phyloP scores from a whole-genome alignment of 2,888 invertebrate genomes.

The Coleophora deauratella region DNA sequence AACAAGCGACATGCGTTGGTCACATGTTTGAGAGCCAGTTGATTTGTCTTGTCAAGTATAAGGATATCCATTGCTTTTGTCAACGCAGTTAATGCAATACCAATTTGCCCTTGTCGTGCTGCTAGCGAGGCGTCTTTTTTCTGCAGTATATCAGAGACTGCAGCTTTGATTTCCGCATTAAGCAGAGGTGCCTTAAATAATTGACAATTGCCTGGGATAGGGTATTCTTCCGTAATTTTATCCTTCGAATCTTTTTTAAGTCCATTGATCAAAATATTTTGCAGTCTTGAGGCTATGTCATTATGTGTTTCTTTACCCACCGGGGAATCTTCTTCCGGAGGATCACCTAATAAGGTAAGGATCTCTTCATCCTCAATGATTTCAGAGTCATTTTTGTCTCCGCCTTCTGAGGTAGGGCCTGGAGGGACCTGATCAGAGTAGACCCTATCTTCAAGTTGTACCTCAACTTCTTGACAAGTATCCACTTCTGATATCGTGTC shows the following conservation, averaged over 20 bases:
- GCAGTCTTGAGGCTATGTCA: not conserved
- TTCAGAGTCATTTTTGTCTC: too few species aligned
- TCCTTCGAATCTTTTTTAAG: not conserved
- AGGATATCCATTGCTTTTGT: constrained; percentile 1
- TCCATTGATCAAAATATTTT: not conserved
- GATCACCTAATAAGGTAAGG: not conserved
- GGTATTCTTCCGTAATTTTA: not conserved
- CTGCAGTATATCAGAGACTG: not conserved
- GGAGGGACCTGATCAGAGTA: too few species aligned
- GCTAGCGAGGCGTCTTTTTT: not conserved
- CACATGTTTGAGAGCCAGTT: not conserved
- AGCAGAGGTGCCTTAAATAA: not conserved
- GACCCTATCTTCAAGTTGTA: too few species aligned
- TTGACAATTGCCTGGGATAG: not conserved
- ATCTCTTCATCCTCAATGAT: too few species aligned
- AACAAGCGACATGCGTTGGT: not conserved
- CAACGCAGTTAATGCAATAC: not conserved
- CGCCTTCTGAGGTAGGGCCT: too few species aligned
- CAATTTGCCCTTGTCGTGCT: not conserved
- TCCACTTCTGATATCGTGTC: too few species aligned
- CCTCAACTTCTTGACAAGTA: too few species aligned
- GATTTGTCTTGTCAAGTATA: not conserved
- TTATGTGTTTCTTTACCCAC: not conserved
- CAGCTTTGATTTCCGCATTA: not conserved
- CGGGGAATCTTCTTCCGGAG: not conserved